phyloP scores from a whole-genome alignment of 2,797 vertebrate species.

The Pachyuromys duprasi region DNA sequence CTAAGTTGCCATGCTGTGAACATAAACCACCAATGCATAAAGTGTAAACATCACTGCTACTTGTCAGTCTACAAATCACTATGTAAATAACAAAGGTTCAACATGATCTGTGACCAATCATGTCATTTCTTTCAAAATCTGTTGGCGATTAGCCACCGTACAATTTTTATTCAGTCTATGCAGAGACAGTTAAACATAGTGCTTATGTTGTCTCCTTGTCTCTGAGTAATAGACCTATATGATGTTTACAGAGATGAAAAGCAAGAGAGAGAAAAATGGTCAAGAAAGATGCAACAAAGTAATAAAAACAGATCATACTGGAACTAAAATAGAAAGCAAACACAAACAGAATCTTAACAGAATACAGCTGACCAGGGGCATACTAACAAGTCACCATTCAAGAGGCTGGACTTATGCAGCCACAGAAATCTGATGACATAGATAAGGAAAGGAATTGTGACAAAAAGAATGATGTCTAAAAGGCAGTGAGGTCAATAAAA shows the following conservation, averaged over 20 bases:
- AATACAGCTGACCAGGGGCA: not conserved
- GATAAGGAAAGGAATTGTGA: not conserved
- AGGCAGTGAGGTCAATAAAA: not conserved
- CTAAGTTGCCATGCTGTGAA: not conserved
- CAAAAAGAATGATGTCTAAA: not conserved
- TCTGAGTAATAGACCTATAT: not conserved
- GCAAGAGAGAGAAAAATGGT: not conserved
- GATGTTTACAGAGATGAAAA: not conserved
- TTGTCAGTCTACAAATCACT: constrained; percentile 12
- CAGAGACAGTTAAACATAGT: not conserved
- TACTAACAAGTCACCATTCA: too few relatives aligned
- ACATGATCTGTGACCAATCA: constrained; percentile 13
- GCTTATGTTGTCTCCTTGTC: not conserved
- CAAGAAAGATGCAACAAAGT: not conserved
- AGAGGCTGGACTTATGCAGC: not conserved
- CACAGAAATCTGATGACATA: not conserved
- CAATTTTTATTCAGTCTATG: not conserved
- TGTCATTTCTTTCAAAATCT: constrained; percentile 34
- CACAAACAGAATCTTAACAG: not conserved
- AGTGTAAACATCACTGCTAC: not conserved
- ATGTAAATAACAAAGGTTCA: constrained; percentile 17
- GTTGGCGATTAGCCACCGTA: not conserved
- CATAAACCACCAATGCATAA: not conserved
- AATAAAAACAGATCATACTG: not conserved
- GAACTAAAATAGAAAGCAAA: not conserved